Percentiles rank a stretch among this genome's conserved stretches.
Evolutionary conservation across 1,140 invertebrate species (phyloP).

Genomic region (Lineus longissimus): DNA sequence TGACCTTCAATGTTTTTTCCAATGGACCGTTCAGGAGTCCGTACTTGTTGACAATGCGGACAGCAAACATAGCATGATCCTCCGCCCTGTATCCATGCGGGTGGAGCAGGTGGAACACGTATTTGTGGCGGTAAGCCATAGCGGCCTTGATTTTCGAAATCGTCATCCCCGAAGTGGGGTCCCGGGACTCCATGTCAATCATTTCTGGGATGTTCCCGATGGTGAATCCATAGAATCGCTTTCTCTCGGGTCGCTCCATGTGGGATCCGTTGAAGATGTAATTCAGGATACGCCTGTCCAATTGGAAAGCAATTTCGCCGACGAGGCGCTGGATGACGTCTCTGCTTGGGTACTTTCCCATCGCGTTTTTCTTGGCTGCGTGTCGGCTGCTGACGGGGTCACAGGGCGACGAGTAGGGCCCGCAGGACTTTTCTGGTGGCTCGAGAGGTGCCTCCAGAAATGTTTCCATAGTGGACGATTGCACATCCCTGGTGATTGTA

Average conservation of each 20-base stretch:
- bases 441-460: no score
- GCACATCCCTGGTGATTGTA: no score
- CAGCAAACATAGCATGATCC: conserved; percentile 26
- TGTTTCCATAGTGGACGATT: no score
- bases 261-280: conserved; percentile 23
- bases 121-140: conserved; percentile 21
- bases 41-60: conserved; percentile 36
- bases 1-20: conserved; percentile 15
- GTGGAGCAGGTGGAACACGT: conserved; percentile 18
- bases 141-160: conserved; percentile 19
- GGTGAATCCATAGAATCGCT: conserved; percentile 36
- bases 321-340: conserved; percentile 18
- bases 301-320: conserved; percentile 33
- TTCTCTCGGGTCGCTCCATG: neutral
- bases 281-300: conserved; percentile 33
- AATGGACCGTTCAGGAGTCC: conserved; percentile 30
- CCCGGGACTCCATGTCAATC: conserved; percentile 27
- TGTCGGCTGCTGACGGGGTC: no score
- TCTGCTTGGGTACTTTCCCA: neutral
- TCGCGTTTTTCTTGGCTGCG: neutral
- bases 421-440: no score
- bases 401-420: no score
- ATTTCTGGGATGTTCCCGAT: conserved; percentile 28
- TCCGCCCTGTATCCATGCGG: conserved; percentile 27
- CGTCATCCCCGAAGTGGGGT: conserved; percentile 3